phyloP scores from a whole-genome alignment of 2,113 vertebrate genomes.

The Gymnorhina tibicen region DNA sequence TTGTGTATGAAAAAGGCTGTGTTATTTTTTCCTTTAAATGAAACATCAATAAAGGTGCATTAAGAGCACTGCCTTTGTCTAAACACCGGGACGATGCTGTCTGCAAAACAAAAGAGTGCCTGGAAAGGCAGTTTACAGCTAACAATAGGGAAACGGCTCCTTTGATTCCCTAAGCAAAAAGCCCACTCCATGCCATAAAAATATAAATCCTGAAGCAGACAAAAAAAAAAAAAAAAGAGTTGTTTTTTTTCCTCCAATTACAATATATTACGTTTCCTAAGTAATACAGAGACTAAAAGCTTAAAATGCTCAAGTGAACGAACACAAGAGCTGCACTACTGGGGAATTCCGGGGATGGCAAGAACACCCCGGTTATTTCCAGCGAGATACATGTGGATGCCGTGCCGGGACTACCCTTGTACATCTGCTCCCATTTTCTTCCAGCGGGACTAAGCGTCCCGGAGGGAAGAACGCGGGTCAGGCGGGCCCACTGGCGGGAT shows the following conservation, averaged over 20 bases:
- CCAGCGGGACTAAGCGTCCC: not conserved
- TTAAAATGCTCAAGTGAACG: not conserved
- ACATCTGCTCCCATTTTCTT: not conserved
- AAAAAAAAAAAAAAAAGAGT: not conserved
- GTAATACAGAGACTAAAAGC: not conserved
- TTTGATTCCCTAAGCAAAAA: not conserved
- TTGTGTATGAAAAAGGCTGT: rapidly evolving
- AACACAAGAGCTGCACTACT: not conserved
- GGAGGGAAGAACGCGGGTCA: not conserved
- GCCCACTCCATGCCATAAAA: not conserved
- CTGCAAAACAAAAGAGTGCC: not conserved
- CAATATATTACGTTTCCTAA: rapidly evolving
- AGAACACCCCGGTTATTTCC: not conserved
- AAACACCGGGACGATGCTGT: not conserved
- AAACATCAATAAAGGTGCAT: not conserved
- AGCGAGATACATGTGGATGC: not conserved
- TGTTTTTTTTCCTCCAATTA: too few relatives aligned
- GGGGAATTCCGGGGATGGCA: not conserved
- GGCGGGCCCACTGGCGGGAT: not conserved
- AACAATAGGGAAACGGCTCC: not conserved
- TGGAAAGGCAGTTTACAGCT: not conserved
- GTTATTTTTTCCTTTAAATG: not conserved
- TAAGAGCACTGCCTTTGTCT: not conserved
- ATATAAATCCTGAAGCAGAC: rapidly evolving
- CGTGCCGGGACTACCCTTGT: rapidly evolving